Evolutionary conservation across 2,113 vertebrate species (phyloP).

Genomic region (Jacana jacana): DNA sequence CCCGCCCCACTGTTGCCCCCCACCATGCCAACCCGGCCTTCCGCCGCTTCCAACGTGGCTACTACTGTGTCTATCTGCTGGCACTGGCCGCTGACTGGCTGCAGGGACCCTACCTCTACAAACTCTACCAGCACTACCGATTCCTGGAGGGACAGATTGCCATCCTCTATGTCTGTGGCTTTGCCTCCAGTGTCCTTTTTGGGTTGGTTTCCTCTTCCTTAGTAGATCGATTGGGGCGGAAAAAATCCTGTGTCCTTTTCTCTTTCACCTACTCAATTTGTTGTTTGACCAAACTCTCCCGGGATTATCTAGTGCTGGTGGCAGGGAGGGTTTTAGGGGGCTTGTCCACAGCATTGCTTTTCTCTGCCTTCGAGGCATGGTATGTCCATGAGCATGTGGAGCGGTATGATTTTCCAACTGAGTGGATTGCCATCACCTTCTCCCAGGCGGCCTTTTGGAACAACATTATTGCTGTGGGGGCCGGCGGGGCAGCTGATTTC

Average conservation of each 20-base stretch:
- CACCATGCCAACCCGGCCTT: background rate
- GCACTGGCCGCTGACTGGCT: background rate
- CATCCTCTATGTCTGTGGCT: slow-evolving; percentile 90
- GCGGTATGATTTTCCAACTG: slow-evolving; percentile 85
- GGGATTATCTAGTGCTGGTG: slow-evolving; percentile 88
- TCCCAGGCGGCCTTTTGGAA: slow-evolving; percentile 86
- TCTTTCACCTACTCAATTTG: slow-evolving; percentile 85
- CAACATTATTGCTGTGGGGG: slow-evolving; percentile 83
- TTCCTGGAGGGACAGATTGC: slow-evolving; percentile 94
- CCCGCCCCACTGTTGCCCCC: background rate
- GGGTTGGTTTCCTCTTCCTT: slow-evolving; percentile 84
- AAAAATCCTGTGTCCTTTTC: slow-evolving; percentile 88
- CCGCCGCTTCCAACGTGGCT: background rate
- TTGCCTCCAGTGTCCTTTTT: slow-evolving; percentile 87
- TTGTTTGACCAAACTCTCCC: slow-evolving; percentile 89
- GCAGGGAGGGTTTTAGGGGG: slow-evolving; percentile 86
- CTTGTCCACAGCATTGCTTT: slow-evolving; percentile 86
- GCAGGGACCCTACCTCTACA: slow-evolving; percentile 88
- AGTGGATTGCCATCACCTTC: slow-evolving; percentile 91
- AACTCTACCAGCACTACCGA: slow-evolving; percentile 91
- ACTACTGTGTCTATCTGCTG: background rate
- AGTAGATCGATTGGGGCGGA: slow-evolving; percentile 82
- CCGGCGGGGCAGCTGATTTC: slow-evolving; percentile 85
- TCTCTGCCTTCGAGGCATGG: slow-evolving; percentile 90
- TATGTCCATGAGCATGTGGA: slow-evolving; percentile 87